These are phyloP conservation scores for Hydrotaea cyrtoneurina DNA, from an alignment of 2,888 invertebrate genomes.

Conservation along the genomic window DNA sequence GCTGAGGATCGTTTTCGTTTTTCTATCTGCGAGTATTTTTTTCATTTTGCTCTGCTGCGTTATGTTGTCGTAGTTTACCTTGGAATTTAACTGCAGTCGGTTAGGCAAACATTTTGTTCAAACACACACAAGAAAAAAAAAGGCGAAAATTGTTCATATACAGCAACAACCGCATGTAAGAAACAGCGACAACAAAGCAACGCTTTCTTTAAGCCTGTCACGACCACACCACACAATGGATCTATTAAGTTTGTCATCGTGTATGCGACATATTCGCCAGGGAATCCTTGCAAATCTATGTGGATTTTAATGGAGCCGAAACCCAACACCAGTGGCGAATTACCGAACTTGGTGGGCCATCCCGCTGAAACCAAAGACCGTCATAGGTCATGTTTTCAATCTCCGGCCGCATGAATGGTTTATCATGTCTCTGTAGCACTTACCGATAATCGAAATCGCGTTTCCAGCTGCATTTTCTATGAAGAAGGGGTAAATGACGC, in stretches of 20 bases:
- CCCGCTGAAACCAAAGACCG: too few species aligned
- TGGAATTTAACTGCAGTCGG: conserved; percentile 68
- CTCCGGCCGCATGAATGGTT: too few species aligned
- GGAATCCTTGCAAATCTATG: too few species aligned
- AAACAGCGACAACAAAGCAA: conserved; percentile 37
- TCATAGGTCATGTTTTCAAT: too few species aligned
- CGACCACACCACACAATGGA: not conserved
- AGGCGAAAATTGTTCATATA: conserved; percentile 22
- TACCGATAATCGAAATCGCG: too few species aligned
- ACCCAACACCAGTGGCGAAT: too few species aligned
- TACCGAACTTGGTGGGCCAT: too few species aligned
- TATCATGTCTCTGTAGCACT: too few species aligned
- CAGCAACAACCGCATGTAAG: not conserved
- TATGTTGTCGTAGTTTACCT: conserved; percentile 62
- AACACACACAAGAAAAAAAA: conserved; percentile 46
- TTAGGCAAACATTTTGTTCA: conserved; percentile 49
- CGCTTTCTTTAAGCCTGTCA: conserved; percentile 55
- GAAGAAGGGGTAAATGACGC: too few species aligned
- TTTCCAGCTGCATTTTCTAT: too few species aligned
- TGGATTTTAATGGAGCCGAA: too few species aligned
- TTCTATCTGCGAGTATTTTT: conserved; percentile 34
- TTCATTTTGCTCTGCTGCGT: not conserved
- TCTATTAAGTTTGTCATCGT: not conserved
- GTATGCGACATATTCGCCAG: not conserved
- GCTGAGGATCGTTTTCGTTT: not conserved